Evolutionary conservation across 2,113 vertebrate species (phyloP).

Genomic region (Grantiella picta): DNA sequence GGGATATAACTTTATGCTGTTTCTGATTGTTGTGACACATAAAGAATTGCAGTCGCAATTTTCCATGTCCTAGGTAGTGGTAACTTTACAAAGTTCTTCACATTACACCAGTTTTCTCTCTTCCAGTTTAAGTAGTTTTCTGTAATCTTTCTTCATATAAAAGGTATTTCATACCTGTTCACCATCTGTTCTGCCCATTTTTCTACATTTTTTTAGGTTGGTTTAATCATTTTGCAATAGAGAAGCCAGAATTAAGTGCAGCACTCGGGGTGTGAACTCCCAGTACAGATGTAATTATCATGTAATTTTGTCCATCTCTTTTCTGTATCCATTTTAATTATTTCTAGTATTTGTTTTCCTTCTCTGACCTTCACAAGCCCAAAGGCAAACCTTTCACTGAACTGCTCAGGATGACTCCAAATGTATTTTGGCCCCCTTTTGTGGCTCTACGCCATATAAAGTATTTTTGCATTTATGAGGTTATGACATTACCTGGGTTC

Average conservation of each 20-base stretch:
- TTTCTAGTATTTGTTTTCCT: neutral
- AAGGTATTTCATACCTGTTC: neutral
- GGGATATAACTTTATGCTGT: neutral
- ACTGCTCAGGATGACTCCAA: neutral
- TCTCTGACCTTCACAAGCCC: neutral
- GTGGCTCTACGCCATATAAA: neutral
- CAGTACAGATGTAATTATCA: too few species aligned
- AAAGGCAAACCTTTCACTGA: neutral
- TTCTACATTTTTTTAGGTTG: neutral
- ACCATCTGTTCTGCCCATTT: neutral
- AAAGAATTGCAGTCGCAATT: neutral
- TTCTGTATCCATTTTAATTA: neutral
- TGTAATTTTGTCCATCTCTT: neutral
- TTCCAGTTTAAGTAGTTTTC: neutral
- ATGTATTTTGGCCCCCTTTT: neutral
- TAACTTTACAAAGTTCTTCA: neutral
- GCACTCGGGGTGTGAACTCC: rapidly evolving
- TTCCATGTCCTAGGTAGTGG: neutral
- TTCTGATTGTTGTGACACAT: neutral
- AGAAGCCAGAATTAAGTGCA: neutral
- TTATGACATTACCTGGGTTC: neutral
- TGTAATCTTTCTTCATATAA: neutral
- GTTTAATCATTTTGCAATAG: neutral
- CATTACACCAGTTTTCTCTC: neutral
- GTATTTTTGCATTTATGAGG: neutral